These are phyloP conservation scores for Polypterus senegalus DNA, from an alignment of 2,113 vertebrate genomes.

Conservation along the genomic window DNA sequence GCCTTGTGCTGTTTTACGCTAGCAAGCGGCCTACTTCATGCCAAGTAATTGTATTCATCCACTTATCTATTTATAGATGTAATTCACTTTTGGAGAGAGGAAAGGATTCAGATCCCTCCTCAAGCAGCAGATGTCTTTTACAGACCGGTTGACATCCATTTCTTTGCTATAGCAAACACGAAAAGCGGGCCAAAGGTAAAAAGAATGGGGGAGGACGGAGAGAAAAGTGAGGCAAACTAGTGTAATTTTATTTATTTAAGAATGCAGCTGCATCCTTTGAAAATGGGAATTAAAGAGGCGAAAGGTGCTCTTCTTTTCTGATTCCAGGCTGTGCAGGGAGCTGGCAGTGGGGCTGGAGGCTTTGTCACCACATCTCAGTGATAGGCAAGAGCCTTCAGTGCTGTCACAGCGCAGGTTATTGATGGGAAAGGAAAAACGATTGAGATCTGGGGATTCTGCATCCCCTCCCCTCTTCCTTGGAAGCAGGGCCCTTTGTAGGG, in stretches of 20 bases:
- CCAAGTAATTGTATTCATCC: too few species aligned
- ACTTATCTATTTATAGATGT: too few species aligned
- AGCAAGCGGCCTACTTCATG: too few species aligned
- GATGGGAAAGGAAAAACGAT: slow-evolving; percentile 37
- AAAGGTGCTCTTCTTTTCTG: slow-evolving; percentile 11
- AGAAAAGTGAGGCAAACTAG: slow-evolving; percentile 5
- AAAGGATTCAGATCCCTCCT: neutral
- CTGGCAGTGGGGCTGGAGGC: slow-evolving; percentile 15
- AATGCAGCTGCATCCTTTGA: slow-evolving; percentile 10
- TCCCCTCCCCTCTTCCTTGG: slow-evolving; percentile 23
- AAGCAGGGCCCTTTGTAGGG: slow-evolving; percentile 24
- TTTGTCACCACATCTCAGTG: slow-evolving; percentile 30
- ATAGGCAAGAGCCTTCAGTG: slow-evolving; percentile 34
- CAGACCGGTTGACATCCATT: neutral
- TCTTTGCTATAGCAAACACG: neutral
- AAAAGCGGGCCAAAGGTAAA: neutral
- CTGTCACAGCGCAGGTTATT: slow-evolving; percentile 43
- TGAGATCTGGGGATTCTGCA: slow-evolving; percentile 21
- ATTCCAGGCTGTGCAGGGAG: slow-evolving; percentile 24
- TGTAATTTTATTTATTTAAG: slow-evolving; percentile 9
- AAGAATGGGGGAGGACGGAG: slow-evolving; percentile 2
- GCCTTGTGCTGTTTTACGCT: too few species aligned
- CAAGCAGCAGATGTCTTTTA: neutral
- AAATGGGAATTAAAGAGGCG: slow-evolving; percentile 1
- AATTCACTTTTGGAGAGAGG: neutral